Conservation (phyloP, 2,113 vertebrate genomes). For the Toxotes chatareus region DNA sequence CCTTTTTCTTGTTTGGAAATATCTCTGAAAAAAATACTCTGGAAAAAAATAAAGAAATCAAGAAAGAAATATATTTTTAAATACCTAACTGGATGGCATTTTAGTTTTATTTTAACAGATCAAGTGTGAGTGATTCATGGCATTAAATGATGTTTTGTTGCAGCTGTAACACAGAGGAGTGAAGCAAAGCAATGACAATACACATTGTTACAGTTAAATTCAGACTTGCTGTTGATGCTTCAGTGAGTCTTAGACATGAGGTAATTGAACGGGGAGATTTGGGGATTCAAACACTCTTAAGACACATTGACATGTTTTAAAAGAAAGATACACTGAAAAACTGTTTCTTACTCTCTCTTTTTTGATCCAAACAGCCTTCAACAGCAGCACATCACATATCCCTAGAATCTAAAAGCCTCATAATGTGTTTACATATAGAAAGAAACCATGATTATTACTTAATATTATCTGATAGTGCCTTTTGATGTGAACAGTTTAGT, state of each 20-base stretch:
- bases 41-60: background rate
- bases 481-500: no score
- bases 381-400: background rate
- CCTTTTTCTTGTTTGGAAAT: constrained; percentile 1
- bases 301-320: no score
- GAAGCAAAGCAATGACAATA: background rate
- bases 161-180: background rate
- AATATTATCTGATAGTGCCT: background rate
- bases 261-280: background rate
- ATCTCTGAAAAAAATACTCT: background rate
- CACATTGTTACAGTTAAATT: background rate
- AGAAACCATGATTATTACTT: background rate
- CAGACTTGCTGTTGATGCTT: background rate
- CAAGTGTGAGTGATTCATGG: background rate
- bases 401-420: background rate
- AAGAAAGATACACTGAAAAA: background rate
- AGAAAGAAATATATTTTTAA: background rate
- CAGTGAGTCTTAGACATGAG: background rate
- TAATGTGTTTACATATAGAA: background rate
- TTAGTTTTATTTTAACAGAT: constrained; percentile 25
- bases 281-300: no score
- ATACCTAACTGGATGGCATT: background rate
- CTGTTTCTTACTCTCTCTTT: background rate
- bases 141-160: constrained; percentile 11
- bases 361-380: background rate